These are phyloP conservation scores for Lithodes maja DNA, from an alignment of 2,888 invertebrate genomes.

Conservation along the genomic window DNA sequence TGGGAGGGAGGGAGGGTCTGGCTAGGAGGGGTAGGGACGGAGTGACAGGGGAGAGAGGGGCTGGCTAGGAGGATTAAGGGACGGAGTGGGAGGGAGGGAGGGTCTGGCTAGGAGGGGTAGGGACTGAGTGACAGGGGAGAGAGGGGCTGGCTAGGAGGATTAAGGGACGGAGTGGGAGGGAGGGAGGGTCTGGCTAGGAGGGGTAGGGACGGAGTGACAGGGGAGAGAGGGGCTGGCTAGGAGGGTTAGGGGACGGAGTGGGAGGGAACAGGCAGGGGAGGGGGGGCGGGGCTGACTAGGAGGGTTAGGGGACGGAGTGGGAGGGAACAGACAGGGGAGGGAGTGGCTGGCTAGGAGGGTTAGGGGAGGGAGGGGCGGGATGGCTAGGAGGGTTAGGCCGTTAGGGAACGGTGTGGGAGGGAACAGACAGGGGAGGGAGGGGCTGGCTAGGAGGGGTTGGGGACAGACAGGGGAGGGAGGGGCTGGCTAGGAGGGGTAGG, in stretches of 20 bases:
- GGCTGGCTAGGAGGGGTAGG: background rate
- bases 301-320: background rate
- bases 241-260: too few species aligned
- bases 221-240: background rate
- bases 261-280: background rate
- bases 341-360: background rate
- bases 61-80: background rate
- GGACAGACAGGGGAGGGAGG: background rate
- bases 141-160: background rate
- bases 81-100: background rate
- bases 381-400: background rate
- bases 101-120: background rate
- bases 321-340: background rate
- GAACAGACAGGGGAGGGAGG: too few species aligned
- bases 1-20: background rate
- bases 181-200: background rate
- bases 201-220: background rate
- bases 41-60: too few species aligned
- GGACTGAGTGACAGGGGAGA: background rate
- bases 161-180: background rate
- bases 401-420: background rate
- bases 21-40: background rate
- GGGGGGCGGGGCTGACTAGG: background rate
- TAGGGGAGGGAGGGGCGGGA: background rate
- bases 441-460: background rate